Percentiles rank a stretch among this genome's conserved stretches.
Conservation (phyloP, 2,113 vertebrate species). For the Vulpes ferrilata region DNA sequence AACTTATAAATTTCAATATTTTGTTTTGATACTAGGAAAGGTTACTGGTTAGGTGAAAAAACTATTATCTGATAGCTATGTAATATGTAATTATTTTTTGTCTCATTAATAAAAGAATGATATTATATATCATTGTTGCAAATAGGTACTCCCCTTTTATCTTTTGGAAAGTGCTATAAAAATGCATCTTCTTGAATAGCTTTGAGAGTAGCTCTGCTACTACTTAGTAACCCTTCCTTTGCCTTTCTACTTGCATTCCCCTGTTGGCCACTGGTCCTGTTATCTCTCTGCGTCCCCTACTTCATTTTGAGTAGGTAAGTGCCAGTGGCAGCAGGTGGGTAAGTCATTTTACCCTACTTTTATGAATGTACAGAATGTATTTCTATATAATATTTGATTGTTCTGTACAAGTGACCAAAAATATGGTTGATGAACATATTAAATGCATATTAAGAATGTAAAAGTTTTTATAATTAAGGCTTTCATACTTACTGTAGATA, state of each 20-base stretch:
- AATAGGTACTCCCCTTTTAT: neutral
- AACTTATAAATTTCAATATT: slow-evolving; percentile 29
- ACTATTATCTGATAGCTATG: neutral
- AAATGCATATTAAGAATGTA: slow-evolving; percentile 42
- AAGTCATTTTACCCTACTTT: slow-evolving; percentile 70
- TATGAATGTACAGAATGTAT: slow-evolving; percentile 72
- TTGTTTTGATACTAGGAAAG: slow-evolving; percentile 42
- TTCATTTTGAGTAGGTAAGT: slow-evolving; percentile 82
- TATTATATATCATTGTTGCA: slow-evolving; percentile 7
- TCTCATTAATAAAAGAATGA: slow-evolving; percentile 4
- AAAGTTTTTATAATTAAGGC: slow-evolving; percentile 43
- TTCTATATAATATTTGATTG: slow-evolving; percentile 41
- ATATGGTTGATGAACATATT: neutral
- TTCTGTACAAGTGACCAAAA: slow-evolving; percentile 70
- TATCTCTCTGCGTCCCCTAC: slow-evolving; percentile 68
- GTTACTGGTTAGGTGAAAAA: slow-evolving; percentile 45
- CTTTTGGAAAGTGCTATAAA: slow-evolving; percentile 49
- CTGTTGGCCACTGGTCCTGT: slow-evolving; percentile 82
- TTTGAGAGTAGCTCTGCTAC: slow-evolving; percentile 46
- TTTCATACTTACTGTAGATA: slow-evolving; percentile 6
- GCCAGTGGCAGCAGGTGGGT: slow-evolving; percentile 81
- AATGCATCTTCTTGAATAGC: slow-evolving; percentile 64
- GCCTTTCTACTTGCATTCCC: slow-evolving; percentile 77
- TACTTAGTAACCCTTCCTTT: slow-evolving; percentile 64
- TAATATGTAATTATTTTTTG: neutral